Conservation (phyloP, 2,888 invertebrate species). For the Phaonia tiefii region DNA sequence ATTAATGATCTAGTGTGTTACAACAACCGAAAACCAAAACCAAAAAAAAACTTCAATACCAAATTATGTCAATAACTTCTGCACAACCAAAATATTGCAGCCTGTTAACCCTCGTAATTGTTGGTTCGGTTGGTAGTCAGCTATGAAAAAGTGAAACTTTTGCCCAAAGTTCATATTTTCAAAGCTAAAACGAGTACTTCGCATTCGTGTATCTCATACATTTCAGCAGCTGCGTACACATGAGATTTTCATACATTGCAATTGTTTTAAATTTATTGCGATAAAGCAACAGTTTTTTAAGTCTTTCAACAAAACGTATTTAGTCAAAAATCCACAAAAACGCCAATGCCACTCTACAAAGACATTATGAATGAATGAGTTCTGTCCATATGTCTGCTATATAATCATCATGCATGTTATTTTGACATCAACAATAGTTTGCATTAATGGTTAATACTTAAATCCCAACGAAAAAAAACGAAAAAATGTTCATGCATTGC, state of each 20-base stretch:
- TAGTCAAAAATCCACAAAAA: background rate
- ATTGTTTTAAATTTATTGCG: background rate
- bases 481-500: too few species aligned
- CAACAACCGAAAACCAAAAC: background rate
- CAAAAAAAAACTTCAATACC: background rate
- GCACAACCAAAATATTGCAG: slow-evolving; percentile 17
- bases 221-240: background rate
- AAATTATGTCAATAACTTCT: slow-evolving; percentile 24
- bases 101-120: background rate
- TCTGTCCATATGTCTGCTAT: background rate
- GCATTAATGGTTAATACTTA: too few species aligned
- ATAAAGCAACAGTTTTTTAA: background rate
- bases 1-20: background rate
- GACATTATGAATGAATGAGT: background rate
- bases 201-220: background rate
- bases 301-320: background rate
- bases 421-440: slow-evolving; percentile 13
- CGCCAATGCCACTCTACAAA: background rate
- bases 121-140: background rate
- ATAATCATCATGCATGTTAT: background rate
- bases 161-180: background rate
- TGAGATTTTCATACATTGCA: too few species aligned
- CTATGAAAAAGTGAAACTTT: slow-evolving; percentile 22
- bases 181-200: slow-evolving; percentile 18
- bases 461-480: too few species aligned